Conservation (phyloP, 2,797 vertebrate species). For the Thalassophryne amazonica region DNA sequence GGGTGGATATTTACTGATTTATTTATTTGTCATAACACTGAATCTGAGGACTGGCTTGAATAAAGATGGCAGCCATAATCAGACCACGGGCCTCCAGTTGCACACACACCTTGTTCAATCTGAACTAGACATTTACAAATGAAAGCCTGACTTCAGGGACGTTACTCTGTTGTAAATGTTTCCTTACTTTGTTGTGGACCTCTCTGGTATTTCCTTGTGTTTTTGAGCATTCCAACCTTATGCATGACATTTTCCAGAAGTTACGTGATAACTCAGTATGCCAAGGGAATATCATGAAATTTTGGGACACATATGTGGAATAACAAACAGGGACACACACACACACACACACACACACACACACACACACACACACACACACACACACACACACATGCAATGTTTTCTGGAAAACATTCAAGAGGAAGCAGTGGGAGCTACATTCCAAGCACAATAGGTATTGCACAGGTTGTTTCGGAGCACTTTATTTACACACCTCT, state of each 20-base stretch:
- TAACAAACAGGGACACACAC: conserved; percentile 31
- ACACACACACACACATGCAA: conserved; percentile 29
- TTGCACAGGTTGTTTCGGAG: conserved; percentile 66
- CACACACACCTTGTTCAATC: too few species aligned
- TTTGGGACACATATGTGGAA: conserved; percentile 26
- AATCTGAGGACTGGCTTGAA: too few species aligned
- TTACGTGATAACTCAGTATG: conserved; percentile 23
- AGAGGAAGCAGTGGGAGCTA: conserved; percentile 66
- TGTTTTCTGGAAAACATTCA: conserved; percentile 69
- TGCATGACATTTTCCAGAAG: conserved; percentile 55
- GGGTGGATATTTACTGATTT: too few species aligned
- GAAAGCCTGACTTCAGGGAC: conserved; percentile 27
- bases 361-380: conserved; percentile 36
- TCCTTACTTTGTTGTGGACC: conserved; percentile 15
- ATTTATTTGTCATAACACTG: too few species aligned
- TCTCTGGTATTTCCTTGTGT: conserved; percentile 54
- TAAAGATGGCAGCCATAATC: too few species aligned
- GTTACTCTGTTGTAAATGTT: conserved; percentile 21
- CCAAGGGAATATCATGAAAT: conserved; percentile 26
- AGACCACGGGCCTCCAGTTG: too few species aligned
- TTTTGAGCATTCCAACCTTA: conserved; percentile 45
- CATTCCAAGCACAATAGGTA: conserved; percentile 81
- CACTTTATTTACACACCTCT: conserved; percentile 76
- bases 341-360: conserved; percentile 25
- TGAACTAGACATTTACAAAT: conserved; percentile 10